Evolutionary conservation across 37 sponge, comb jelly and placozoan species (phyloP).

Genomic region (Eunapius fragilis): DNA sequence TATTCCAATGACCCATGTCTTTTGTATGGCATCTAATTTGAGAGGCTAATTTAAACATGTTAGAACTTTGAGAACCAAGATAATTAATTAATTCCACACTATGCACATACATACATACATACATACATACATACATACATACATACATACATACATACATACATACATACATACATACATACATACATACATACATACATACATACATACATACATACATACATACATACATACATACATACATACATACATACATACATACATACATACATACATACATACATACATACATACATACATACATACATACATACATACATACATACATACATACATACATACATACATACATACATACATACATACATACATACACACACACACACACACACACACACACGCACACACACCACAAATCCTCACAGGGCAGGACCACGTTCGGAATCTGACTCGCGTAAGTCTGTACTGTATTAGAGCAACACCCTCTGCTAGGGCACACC

Average conservation of each 20-base stretch:
- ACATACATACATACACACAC: not conserved
- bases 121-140: too few relatives aligned
- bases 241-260: not conserved
- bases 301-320: not conserved
- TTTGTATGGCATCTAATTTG: too few relatives aligned
- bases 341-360: constrained; percentile 6
- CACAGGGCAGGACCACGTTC: constrained; percentile 91
- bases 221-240: not conserved
- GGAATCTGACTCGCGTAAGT: constrained; percentile 95
- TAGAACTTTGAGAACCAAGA: too few relatives aligned
- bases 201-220: not conserved
- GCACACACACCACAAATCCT: not conserved
- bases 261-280: not conserved
- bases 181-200: too few relatives aligned
- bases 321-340: not conserved
- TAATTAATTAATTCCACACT: too few relatives aligned
- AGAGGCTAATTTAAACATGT: too few relatives aligned
- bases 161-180: too few relatives aligned
- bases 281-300: not conserved
- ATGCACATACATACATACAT: too few relatives aligned
- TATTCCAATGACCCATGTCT: too few relatives aligned
- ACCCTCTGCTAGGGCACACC: too few relatives aligned
- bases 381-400: not conserved
- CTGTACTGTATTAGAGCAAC: too few relatives aligned
- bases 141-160: too few relatives aligned